Conservation (phyloP, 2,888 invertebrate genomes). For the Auanema sp. region DNA sequence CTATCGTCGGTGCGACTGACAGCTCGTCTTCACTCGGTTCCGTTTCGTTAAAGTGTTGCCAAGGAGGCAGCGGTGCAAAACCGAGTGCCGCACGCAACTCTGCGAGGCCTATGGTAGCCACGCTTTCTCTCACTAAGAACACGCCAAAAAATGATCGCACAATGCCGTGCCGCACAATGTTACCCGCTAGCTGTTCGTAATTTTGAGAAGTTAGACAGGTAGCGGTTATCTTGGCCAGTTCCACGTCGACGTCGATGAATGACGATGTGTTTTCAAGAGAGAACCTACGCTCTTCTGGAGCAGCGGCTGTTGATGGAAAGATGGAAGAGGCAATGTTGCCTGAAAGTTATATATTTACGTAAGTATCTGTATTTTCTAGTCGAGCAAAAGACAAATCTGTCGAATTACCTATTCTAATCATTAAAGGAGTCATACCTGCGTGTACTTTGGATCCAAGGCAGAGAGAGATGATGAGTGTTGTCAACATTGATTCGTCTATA, state of each 20-base stretch:
- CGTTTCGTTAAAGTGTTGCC: slow-evolving; percentile 10
- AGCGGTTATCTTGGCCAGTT: slow-evolving; percentile 11
- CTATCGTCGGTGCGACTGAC: slow-evolving; percentile 7
- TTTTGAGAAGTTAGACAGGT: slow-evolving; percentile 10
- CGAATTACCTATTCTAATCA: slow-evolving; percentile 8
- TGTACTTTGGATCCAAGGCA: no score
- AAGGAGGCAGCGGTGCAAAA: slow-evolving; percentile 2
- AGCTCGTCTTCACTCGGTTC: slow-evolving; percentile 12
- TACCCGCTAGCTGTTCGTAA: slow-evolving; percentile 18
- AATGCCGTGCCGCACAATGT: slow-evolving; percentile 17
- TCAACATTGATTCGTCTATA: no score
- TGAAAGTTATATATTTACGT: slow-evolving; percentile 4
- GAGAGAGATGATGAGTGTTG: no score
- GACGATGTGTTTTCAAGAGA: slow-evolving; percentile 12
- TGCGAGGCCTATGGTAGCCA: slow-evolving; percentile 14
- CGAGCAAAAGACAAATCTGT: no score
- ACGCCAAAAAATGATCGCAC: slow-evolving; percentile 14
- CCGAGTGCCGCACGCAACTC: slow-evolving; percentile 11
- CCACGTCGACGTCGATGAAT: slow-evolving; percentile 9
- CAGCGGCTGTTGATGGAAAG: slow-evolving; percentile 12
- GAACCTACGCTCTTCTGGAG: slow-evolving; percentile 9
- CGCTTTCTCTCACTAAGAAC: slow-evolving; percentile 15
- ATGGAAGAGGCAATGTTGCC: slow-evolving; percentile 12
- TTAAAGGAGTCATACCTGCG: not conserved
- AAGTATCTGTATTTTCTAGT: no score